phyloP scores from a whole-genome alignment of 1,140 invertebrate species.

The Bombus picipes region DNA sequence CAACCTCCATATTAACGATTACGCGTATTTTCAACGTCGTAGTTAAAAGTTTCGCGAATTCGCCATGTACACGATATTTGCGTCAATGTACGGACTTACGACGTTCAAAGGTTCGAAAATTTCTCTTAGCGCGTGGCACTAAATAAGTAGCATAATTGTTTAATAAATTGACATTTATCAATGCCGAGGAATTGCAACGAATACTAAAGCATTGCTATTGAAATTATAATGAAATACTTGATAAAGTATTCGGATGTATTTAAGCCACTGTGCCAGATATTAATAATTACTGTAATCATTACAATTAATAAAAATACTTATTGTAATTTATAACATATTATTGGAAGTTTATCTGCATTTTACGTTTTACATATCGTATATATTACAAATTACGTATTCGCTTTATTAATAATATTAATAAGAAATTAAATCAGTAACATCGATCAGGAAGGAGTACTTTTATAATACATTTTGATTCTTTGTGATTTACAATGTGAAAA shows the following conservation, averaged over 20 bases:
- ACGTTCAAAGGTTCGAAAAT: not conserved
- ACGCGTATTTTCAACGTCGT: not conserved
- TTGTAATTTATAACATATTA: not conserved
- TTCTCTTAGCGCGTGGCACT: not conserved
- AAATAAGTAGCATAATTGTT: not conserved
- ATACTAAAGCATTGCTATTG: not conserved
- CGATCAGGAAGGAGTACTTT: not conserved
- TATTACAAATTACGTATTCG: not conserved
- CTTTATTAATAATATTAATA: not conserved
- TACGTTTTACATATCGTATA: not conserved
- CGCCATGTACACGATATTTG: too few relatives aligned
- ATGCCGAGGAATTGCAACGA: not conserved
- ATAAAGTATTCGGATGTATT: too few relatives aligned
- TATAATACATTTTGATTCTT: not conserved
- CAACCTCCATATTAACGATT: not conserved
- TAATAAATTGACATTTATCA: not conserved
- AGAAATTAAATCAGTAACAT: not conserved
- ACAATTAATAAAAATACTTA: too few relatives aligned
- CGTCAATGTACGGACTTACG: not conserved
- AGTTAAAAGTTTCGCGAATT: not conserved
- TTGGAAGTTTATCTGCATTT: not conserved
- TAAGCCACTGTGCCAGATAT: not conserved
- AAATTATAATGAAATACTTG: not conserved
- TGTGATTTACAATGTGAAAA: not conserved
- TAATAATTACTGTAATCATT: not conserved